Evolutionary conservation across 2,888 invertebrate genomes (phyloP), one percentile per base, ranked within the genome.

Genomic region (Acronicta alni): DNA sequence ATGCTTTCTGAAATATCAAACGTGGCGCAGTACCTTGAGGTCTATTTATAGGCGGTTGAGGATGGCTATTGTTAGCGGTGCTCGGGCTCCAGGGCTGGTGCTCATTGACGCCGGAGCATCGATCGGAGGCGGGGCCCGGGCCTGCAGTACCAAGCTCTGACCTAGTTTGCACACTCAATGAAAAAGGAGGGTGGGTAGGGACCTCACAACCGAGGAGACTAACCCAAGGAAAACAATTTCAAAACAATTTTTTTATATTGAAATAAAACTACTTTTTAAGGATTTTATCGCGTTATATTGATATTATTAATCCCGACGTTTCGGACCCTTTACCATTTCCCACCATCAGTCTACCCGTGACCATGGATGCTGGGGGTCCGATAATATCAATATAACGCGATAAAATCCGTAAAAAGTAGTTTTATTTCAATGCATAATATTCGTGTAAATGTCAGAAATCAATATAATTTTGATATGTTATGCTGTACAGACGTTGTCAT

Each of bases 111-210:
- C 85, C 82, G 84, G 77, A 62, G 64, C 80, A 91, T 92, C 89
- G 92, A 93, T 91, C 89, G 77, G 77, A 77, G 80, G 75, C 80
- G 81, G 82, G 70, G 80, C 83, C 84, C 84, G 84, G 85, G 62
- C 78, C 81, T 89, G 89, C 87, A 86, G 79, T 84, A 75, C 57
- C 83, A 77, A 84, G 85, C 82, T 80, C 64, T 91, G 92, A 91
- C 92, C 93, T 81, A 92, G 82, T 91, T 93, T 81, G 75, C 81
- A 80, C 83, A 83, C 86, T 92, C 91, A 93, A 92, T 92, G 93
- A 87, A 86, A 83, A 68, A 76, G 79, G 83, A 80, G 82, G 79
- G 71, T 77, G 67, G 72, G 70, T 48, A 57, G 37, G 26, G 47
- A 55, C 61, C 59, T 46, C 37, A 52, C 48, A 59, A n/a, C 17